Conservation (phyloP, 2,888 invertebrate genomes). For the Bhutanitis thaidina region DNA sequence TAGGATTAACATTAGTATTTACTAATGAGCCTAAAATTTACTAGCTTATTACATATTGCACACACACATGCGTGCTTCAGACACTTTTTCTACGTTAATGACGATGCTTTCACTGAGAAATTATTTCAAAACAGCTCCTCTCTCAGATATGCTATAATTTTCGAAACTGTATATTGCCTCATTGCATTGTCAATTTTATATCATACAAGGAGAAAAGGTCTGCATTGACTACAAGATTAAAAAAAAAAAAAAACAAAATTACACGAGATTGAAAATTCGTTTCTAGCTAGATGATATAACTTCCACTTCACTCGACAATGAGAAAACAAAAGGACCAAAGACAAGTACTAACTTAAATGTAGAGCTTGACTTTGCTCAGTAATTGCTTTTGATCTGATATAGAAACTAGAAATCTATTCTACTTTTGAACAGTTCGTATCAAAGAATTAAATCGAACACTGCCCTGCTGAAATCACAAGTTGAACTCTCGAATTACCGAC, state of each 20-base stretch:
- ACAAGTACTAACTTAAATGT: constrained; percentile 6
- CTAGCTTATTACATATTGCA: background rate
- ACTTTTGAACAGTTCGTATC: constrained; percentile 11
- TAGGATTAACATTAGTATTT: background rate
- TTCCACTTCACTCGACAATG: constrained; percentile 40
- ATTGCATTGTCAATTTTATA: too few relatives aligned
- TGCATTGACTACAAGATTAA: background rate
- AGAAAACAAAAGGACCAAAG: constrained; percentile 18
- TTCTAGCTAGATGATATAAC: constrained; percentile 39
- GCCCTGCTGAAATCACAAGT: constrained; percentile 1
- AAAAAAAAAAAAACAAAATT: too few relatives aligned
- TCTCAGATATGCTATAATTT: background rate
- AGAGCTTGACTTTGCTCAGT: background rate
- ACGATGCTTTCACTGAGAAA: constrained; percentile 23
- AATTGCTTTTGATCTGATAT: background rate
- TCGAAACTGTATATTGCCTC: too few relatives aligned
- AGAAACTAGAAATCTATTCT: constrained; percentile 16
- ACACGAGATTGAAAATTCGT: constrained; percentile 22
- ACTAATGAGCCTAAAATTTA: background rate
- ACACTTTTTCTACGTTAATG: background rate
- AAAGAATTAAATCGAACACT: background rate
- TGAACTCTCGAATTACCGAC: too few relatives aligned
- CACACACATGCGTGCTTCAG: background rate
- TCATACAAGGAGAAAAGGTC: background rate
- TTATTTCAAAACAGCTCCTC: background rate